These are phyloP conservation scores for Sycophaga agraensis DNA, from an alignment of 1,140 invertebrate species.

Conservation along the genomic window DNA sequence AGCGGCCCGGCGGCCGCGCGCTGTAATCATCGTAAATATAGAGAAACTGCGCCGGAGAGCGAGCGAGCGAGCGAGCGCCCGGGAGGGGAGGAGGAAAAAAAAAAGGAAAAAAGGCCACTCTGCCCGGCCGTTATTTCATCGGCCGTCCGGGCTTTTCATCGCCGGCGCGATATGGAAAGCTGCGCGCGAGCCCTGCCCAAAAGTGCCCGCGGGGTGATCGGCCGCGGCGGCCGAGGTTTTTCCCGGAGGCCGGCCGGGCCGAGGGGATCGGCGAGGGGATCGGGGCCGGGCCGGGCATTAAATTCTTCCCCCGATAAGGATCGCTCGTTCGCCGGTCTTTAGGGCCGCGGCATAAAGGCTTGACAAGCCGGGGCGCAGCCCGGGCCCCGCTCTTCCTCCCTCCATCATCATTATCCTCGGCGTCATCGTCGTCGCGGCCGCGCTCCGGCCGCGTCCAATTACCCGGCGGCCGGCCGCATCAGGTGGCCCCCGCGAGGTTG, in stretches of 20 bases:
- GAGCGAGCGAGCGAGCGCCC: too few relatives aligned
- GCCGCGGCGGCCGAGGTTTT: too few relatives aligned
- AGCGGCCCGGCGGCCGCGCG: too few relatives aligned
- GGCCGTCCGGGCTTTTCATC: too few relatives aligned
- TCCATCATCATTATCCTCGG: conserved; percentile 12
- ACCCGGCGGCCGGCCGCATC: conserved; percentile 21
- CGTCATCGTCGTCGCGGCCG: conserved; percentile 2
- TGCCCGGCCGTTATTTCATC: too few relatives aligned
- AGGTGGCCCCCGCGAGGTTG: conserved; percentile 24
- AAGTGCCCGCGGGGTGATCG: too few relatives aligned
- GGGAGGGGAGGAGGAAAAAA: too few relatives aligned
- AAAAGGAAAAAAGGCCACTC: too few relatives aligned
- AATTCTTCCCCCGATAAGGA: conserved; percentile 13
- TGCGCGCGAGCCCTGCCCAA: too few relatives aligned
- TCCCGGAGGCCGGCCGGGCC: too few relatives aligned
- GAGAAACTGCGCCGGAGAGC: neutral
- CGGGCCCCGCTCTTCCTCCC: conserved; percentile 13
- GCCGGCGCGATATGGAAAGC: too few relatives aligned
- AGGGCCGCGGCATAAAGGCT: conserved; percentile 16
- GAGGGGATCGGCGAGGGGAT: too few relatives aligned
- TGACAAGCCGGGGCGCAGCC: neutral
- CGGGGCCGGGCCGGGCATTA: neutral
- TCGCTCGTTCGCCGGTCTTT: conserved; percentile 14
- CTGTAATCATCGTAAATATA: conserved; percentile 12
- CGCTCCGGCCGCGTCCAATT: conserved; percentile 35